Conservation (phyloP, 2,888 invertebrate genomes). For the Tipula vernalis region DNA sequence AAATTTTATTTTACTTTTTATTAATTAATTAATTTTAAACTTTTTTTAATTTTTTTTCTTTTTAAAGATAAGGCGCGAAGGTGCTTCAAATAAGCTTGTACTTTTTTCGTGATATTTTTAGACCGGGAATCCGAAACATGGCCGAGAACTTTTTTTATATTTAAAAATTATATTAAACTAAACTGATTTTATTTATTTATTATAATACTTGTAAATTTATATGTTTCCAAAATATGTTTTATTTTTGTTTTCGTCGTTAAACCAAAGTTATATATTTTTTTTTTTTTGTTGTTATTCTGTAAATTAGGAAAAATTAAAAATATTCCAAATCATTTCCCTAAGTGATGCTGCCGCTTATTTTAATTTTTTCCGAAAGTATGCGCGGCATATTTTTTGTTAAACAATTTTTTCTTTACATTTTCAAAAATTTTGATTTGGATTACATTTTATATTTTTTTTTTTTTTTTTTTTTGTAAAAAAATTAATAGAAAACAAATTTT, state of each 20-base stretch:
- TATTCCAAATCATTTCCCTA: slow-evolving; percentile 15
- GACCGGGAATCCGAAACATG: slow-evolving; percentile 45
- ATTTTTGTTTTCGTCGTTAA: slow-evolving; percentile 24
- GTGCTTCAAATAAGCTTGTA: slow-evolving; percentile 62
- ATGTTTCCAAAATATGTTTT: slow-evolving; percentile 26
- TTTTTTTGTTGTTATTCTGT: slow-evolving; percentile 16
- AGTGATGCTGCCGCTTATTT: slow-evolving; percentile 5
- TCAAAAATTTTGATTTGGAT: neutral
- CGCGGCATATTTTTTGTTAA: neutral
- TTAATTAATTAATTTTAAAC: slow-evolving; percentile 9
- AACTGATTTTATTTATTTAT: slow-evolving; percentile 13
- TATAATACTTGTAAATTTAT: neutral
- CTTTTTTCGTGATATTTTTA: slow-evolving; percentile 51
- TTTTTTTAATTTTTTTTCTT: slow-evolving; percentile 29
- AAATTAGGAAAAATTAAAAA: slow-evolving; percentile 18
- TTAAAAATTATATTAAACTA: neutral
- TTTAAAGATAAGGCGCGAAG: slow-evolving; percentile 60
- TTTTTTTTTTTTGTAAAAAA: neutral
- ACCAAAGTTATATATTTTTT: neutral
- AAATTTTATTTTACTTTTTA: slow-evolving; percentile 19
- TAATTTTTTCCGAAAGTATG: neutral
- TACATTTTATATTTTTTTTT: neutral
- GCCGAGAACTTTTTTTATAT: slow-evolving; percentile 26
- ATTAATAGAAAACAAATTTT: slow-evolving; percentile 11
- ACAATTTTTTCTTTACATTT: neutral